These are phyloP conservation scores for Acipenser ruthenus DNA, from an alignment of 2,797 vertebrate species.

Conservation along the genomic window DNA sequence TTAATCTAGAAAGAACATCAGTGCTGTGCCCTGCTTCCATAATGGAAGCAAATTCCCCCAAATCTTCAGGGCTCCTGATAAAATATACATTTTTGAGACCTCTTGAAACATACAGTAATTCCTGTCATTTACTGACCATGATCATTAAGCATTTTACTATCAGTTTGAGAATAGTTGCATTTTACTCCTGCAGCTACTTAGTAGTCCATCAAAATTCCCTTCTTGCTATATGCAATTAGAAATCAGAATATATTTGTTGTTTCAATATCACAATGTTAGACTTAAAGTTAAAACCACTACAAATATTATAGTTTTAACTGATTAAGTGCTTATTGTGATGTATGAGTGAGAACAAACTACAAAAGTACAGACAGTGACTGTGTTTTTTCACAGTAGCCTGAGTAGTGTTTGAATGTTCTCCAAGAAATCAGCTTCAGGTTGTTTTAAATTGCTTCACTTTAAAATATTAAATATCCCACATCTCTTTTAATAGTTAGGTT, in stretches of 20 bases:
- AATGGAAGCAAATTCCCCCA: conserved; percentile 15
- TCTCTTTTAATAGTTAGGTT: conserved; percentile 67
- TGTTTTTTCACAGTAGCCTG: conserved; percentile 75
- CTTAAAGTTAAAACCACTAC: too few relatives aligned
- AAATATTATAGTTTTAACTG: too few relatives aligned
- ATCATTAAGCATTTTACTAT: too few relatives aligned
- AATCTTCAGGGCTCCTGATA: too few relatives aligned
- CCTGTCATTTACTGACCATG: too few relatives aligned
- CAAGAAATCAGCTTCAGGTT: conserved; percentile 67
- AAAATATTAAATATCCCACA: conserved; percentile 53
- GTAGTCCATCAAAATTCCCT: too few relatives aligned
- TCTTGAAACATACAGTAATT: too few relatives aligned
- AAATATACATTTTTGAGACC: too few relatives aligned
- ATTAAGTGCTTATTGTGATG: too few relatives aligned
- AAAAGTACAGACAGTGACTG: conserved; percentile 53
- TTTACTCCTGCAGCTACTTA: too few relatives aligned
- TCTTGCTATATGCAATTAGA: conserved; percentile 11
- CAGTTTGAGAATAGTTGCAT: too few relatives aligned
- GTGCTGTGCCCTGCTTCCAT: conserved; percentile 26
- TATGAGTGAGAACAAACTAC: conserved; percentile 41
- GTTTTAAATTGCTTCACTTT: conserved; percentile 58
- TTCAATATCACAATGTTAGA: too few relatives aligned
- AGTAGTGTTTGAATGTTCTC: conserved; percentile 78
- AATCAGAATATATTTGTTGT: neutral
- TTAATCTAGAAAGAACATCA: conserved; percentile 40